Evolutionary conservation across 1,140 invertebrate species (phyloP).

Genomic region (Drosophila jambulina): DNA sequence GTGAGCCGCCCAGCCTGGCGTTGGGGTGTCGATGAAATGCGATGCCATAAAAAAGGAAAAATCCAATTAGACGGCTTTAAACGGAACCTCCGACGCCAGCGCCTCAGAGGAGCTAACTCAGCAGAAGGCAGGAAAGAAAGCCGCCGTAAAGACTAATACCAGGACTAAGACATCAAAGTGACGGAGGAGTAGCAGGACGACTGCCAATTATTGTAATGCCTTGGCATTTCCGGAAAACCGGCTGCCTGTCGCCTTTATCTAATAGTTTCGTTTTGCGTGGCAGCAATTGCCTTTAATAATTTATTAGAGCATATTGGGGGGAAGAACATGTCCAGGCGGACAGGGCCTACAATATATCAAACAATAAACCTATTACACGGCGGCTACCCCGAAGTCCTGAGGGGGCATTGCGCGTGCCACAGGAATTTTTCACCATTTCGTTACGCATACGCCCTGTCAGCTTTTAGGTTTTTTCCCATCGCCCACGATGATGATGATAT

Average conservation of each 20-base stretch:
- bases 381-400: slow-evolving; percentile 36
- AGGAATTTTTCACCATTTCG: slow-evolving; percentile 41
- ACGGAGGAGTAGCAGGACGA: slow-evolving; percentile 2
- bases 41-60: slow-evolving; percentile 50
- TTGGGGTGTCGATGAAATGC: slow-evolving; percentile 44
- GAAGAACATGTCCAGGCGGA: background rate
- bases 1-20: slow-evolving; percentile 10
- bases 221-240: slow-evolving; percentile 24
- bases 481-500: slow-evolving; percentile 1
- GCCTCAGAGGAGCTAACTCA: slow-evolving; percentile 31
- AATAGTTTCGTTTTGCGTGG: slow-evolving; percentile 47
- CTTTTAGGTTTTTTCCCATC: slow-evolving; percentile 2
- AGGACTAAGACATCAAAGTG: slow-evolving; percentile 37
- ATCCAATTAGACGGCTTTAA: slow-evolving; percentile 61
- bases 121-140: slow-evolving; percentile 26
- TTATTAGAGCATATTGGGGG: slow-evolving; percentile 60
- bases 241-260: slow-evolving; percentile 4
- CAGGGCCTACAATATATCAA: slow-evolving; percentile 67
- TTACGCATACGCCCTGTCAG: slow-evolving; percentile 41
- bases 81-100: slow-evolving; percentile 2
- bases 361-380: slow-evolving; percentile 73
- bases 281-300: slow-evolving; percentile 68
- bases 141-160: slow-evolving; percentile 12
- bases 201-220: slow-evolving; percentile 68
- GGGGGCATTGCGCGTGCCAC: slow-evolving; percentile 58